Evolutionary conservation across 1,140 invertebrate genomes (phyloP).

Genomic region (Neuroterus valhalla): DNA sequence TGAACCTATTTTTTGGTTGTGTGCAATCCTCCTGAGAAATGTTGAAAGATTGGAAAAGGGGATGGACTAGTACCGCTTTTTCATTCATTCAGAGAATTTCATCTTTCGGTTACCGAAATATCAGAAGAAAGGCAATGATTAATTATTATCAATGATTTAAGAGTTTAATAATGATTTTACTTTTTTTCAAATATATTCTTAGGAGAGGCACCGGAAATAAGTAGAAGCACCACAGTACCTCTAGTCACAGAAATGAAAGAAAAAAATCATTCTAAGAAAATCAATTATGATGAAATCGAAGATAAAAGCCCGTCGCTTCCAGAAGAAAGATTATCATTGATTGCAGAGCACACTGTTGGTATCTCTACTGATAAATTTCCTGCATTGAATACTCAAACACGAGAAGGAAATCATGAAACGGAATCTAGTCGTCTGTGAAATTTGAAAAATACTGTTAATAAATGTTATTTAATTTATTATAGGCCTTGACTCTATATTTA

Average conservation of each 20-base stretch:
- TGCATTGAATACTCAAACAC: not conserved
- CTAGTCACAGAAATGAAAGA: constrained; percentile 40
- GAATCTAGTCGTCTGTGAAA: not conserved
- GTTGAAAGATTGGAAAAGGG: no score
- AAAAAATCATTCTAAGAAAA: constrained; percentile 19
- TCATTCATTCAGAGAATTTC: no score
- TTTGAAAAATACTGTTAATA: not conserved
- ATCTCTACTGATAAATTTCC: not conserved
- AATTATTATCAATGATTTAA: not conserved
- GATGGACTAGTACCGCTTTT: no score
- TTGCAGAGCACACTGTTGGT: not conserved
- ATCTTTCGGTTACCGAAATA: no score
- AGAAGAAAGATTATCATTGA: constrained; percentile 5
- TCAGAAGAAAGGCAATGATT: no score
- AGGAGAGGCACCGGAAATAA: constrained; percentile 38
- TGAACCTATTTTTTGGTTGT: no score
- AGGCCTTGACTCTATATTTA: no score
- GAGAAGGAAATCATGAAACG: not conserved
- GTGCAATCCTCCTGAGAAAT: no score
- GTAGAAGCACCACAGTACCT: constrained; percentile 43
- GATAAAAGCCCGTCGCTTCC: not conserved
- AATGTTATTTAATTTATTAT: not conserved
- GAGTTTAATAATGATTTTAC: constrained; percentile 31
- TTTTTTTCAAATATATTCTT: constrained; percentile 29
- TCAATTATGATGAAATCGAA: not conserved